Percentiles rank a stretch among this genome's conserved stretches.
Evolutionary conservation across 1,140 invertebrate genomes (phyloP).

Genomic region (Palaemon carinicauda): DNA sequence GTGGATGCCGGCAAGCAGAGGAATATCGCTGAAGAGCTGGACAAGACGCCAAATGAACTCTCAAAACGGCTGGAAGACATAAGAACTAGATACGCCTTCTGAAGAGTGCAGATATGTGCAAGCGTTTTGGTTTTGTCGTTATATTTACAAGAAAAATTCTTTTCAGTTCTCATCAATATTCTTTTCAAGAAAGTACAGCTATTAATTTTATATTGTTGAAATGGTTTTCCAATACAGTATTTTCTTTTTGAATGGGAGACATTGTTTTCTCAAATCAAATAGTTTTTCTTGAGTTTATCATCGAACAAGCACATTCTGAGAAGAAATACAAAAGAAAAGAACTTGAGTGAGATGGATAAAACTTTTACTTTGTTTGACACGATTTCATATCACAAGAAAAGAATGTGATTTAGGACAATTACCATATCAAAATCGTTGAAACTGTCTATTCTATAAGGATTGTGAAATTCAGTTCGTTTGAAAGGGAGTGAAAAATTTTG

Average conservation of each 20-base stretch:
- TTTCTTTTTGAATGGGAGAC: not conserved
- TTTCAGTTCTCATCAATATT: not conserved
- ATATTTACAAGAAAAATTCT: not conserved
- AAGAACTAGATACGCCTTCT: constrained; percentile 93
- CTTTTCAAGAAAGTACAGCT: no score
- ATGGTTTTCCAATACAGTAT: not conserved
- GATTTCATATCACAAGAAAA: no score
- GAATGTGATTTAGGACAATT: no score
- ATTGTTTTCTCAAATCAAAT: not conserved
- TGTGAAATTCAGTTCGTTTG: no score
- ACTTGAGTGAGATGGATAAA: no score
- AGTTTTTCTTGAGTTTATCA: not conserved
- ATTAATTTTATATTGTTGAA: not conserved
- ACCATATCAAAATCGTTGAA: no score
- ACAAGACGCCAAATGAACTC: constrained; percentile 93
- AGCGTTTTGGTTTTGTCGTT: no score
- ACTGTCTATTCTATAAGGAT: no score
- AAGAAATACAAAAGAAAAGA: no score
- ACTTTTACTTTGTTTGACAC: no score
- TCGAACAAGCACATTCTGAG: no score
- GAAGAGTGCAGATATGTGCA: constrained; percentile 64
- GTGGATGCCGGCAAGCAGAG: constrained; percentile 94
- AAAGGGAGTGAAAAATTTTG: no score
- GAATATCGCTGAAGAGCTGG: constrained; percentile 91
- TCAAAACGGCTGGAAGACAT: constrained; percentile 96